These are phyloP conservation scores for Corythaeola cristata DNA, from an alignment of 2,113 vertebrate species.

Conservation along the genomic window DNA sequence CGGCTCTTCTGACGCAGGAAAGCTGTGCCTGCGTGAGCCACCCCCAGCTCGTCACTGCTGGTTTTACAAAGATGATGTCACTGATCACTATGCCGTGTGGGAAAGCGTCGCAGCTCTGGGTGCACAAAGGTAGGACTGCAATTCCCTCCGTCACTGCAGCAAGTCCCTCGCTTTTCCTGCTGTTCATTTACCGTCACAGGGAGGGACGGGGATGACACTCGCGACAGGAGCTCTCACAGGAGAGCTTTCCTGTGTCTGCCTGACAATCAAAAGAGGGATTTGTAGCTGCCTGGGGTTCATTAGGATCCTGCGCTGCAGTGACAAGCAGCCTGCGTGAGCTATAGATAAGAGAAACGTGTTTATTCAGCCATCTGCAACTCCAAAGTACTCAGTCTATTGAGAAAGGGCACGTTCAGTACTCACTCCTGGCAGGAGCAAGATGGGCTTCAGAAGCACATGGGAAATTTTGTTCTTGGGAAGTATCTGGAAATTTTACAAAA, in stretches of 20 bases:
- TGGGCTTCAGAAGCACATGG: neutral
- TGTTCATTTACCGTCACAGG: neutral
- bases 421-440: neutral
- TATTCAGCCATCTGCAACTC: neutral
- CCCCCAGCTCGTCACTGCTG: neutral
- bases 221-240: rapidly evolving
- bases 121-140: neutral
- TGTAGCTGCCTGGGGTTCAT: neutral
- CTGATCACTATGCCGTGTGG: rapidly evolving
- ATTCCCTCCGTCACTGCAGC: neutral
- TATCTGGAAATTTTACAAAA: neutral
- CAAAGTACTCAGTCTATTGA: neutral
- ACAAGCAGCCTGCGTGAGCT: neutral
- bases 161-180: neutral
- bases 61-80: neutral
- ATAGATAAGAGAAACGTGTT: neutral
- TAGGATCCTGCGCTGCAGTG: neutral
- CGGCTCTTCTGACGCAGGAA: rapidly evolving
- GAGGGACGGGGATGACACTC: neutral
- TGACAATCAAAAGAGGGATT: neutral
- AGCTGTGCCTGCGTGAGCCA: neutral
- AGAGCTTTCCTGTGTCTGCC: neutral
- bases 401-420: neutral
- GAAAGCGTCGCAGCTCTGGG: neutral
- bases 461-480: neutral